Evolutionary conservation across 1,140 invertebrate species (phyloP).

Genomic region (Drosophila ficusphila): DNA sequence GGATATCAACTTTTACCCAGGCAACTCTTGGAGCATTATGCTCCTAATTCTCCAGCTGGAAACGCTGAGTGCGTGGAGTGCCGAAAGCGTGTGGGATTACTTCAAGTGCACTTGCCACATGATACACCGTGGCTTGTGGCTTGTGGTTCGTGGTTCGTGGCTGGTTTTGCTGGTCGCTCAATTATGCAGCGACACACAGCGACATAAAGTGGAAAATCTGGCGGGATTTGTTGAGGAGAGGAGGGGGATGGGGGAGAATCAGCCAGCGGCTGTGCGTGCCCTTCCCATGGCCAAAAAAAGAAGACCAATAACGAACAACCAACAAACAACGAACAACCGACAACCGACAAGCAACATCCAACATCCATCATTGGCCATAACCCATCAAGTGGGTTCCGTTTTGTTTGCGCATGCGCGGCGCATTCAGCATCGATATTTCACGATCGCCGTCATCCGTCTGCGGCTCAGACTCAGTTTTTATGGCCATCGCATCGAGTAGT

Average conservation of each 20-base stretch:
- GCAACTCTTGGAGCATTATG: background rate
- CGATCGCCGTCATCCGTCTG: constrained; percentile 33
- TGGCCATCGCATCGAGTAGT: constrained; percentile 19
- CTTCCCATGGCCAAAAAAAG: constrained; percentile 50
- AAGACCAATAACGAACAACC: constrained; percentile 11
- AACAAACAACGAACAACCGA: constrained; percentile 38
- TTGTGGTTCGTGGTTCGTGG: constrained; percentile 7
- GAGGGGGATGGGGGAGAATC: background rate
- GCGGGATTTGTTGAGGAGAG: background rate
- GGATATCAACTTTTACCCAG: background rate
- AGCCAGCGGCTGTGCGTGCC: constrained; percentile 31
- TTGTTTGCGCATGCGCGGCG: constrained; percentile 76
- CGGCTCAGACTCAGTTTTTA: background rate
- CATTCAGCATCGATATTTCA: constrained; percentile 69
- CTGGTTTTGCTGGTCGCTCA: constrained; percentile 32
- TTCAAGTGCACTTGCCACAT: constrained; percentile 34
- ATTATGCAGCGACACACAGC: constrained; percentile 55
- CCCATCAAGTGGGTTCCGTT: constrained; percentile 60
- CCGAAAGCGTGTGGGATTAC: constrained; percentile 31
- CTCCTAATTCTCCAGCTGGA: background rate
- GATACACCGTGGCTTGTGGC: constrained; percentile 15
- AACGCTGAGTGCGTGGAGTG: constrained; percentile 14
- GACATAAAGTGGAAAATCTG: constrained; percentile 6
- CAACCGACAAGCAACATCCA: constrained; percentile 14
- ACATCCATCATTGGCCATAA: constrained; percentile 28